These are phyloP conservation scores for Scrobipalpa costella DNA, from an alignment of 2,888 invertebrate species.

Conservation along the genomic window DNA sequence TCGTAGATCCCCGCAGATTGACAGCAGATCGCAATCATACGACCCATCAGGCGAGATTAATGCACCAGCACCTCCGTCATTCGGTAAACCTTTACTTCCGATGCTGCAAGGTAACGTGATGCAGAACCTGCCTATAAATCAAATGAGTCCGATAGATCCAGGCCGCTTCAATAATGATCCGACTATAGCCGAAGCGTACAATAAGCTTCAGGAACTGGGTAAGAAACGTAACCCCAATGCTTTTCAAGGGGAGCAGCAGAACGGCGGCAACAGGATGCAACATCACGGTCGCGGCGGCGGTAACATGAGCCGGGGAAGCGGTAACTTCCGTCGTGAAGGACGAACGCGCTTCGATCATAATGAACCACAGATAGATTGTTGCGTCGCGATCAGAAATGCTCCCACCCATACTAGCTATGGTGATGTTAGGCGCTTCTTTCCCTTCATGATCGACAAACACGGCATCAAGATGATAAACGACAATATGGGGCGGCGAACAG, in stretches of 20 bases:
- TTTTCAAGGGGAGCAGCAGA: slow-evolving; percentile 68
- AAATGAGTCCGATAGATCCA: slow-evolving; percentile 24
- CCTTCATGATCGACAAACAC: slow-evolving; percentile 90
- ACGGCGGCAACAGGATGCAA: slow-evolving; percentile 36
- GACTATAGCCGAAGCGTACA: slow-evolving; percentile 58
- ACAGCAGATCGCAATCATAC: slow-evolving; percentile 37
- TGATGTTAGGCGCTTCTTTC: slow-evolving; percentile 91
- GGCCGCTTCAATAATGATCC: slow-evolving; percentile 58
- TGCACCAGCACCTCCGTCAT: slow-evolving; percentile 36
- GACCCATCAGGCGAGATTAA: slow-evolving; percentile 38
- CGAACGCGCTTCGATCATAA: slow-evolving; percentile 59
- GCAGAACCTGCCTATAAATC: slow-evolving; percentile 29
- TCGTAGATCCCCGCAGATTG: slow-evolving; percentile 66
- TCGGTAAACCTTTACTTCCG: slow-evolving; percentile 20
- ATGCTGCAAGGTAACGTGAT: slow-evolving; percentile 31
- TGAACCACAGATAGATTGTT: slow-evolving; percentile 62
- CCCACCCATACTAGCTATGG: slow-evolving; percentile 88
- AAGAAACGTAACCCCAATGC: slow-evolving; percentile 83
- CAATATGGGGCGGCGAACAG: slow-evolving; percentile 88
- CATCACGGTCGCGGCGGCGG: slow-evolving; percentile 34
- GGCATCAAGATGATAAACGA: slow-evolving; percentile 94
- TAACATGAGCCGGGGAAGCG: slow-evolving; percentile 46
- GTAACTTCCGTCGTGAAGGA: slow-evolving; percentile 52
- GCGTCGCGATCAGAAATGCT: slow-evolving; percentile 88
- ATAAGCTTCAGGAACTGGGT: slow-evolving; percentile 71